These are phyloP conservation scores for Xyliphius kryptos DNA, from an alignment of 2,113 vertebrate species.

Conservation along the genomic window DNA sequence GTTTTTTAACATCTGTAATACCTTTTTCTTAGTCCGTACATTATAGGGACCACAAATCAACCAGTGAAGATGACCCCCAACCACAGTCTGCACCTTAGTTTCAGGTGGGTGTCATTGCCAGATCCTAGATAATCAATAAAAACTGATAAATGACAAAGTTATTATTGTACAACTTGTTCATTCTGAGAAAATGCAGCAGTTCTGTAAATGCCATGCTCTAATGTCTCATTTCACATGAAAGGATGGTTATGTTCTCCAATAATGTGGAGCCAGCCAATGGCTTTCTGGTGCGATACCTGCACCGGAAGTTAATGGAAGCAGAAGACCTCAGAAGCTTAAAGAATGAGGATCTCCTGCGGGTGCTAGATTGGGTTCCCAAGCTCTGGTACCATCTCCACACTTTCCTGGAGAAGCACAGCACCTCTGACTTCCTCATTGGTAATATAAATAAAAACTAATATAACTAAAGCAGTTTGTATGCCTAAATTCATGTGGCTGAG, in stretches of 20 bases:
- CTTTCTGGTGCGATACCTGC: slow-evolving; percentile 90
- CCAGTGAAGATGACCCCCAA: slow-evolving; percentile 95
- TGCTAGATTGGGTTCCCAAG: slow-evolving; percentile 95
- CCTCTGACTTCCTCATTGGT: slow-evolving; percentile 97
- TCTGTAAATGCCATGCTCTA: too few relatives aligned
- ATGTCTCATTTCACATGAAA: too few relatives aligned
- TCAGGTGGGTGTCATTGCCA: slow-evolving; percentile 68
- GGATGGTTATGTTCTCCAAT: slow-evolving; percentile 97
- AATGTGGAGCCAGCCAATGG: slow-evolving; percentile 96
- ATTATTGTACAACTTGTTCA: not conserved
- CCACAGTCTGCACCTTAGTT: slow-evolving; percentile 91
- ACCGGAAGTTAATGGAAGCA: slow-evolving; percentile 90
- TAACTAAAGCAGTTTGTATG: too few relatives aligned
- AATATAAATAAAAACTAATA: too few relatives aligned
- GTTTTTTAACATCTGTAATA: too few relatives aligned
- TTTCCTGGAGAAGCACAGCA: slow-evolving; percentile 97
- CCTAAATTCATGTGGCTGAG: too few relatives aligned
- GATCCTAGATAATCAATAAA: not conserved
- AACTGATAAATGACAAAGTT: too few relatives aligned
- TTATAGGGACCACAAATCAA: slow-evolving; percentile 96
- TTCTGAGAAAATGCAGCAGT: too few relatives aligned
- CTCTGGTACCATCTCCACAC: slow-evolving; percentile 97
- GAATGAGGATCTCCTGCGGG: slow-evolving; percentile 82
- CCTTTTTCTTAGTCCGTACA: slow-evolving; percentile 76
- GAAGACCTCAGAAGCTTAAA: slow-evolving; percentile 80